Percentiles rank a stretch among this genome's conserved stretches.
Evolutionary conservation across 2,888 invertebrate species (phyloP).

Genomic region (Fabriciana adippe): DNA sequence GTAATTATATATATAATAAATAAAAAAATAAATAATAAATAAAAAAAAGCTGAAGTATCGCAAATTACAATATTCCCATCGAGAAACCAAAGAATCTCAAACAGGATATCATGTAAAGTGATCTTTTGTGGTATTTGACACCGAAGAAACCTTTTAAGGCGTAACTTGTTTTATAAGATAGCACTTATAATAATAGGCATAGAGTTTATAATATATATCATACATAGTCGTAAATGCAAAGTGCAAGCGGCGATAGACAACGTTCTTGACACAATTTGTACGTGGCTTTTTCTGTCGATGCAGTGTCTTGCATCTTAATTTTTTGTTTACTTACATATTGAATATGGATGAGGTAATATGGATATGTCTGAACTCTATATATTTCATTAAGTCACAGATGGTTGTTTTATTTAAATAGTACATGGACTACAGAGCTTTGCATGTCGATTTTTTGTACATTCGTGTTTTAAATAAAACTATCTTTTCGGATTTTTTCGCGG

Average conservation of each 20-base stretch:
- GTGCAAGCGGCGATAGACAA: constrained; percentile 21
- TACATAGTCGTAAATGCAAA: constrained; percentile 5
- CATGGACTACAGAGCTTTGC: too few species aligned
- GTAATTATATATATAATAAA: too few species aligned
- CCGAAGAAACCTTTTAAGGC: constrained; percentile 16
- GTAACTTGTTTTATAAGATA: neutral
- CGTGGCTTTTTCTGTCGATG: constrained; percentile 9
- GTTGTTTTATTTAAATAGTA: too few species aligned
- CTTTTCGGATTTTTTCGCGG: too few species aligned
- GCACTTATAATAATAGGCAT: neutral
- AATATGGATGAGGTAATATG: neutral
- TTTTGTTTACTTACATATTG: neutral
- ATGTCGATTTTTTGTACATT: too few species aligned
- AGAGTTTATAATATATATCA: constrained; percentile 7
- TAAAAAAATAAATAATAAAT: too few species aligned
- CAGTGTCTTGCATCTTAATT: constrained; percentile 15
- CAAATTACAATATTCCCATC: constrained; percentile 6
- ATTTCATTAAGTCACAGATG: too few species aligned
- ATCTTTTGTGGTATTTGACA: constrained; percentile 36
- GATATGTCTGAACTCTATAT: too few species aligned
- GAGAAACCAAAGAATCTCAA: constrained; percentile 22
- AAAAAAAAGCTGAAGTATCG: neutral
- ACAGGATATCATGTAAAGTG: constrained; percentile 34
- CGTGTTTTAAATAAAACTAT: too few species aligned
- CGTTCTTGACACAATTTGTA: constrained; percentile 34